Percentiles rank a stretch among this genome's conserved stretches.
phyloP scores from a whole-genome alignment of 1,140 invertebrate genomes.

The Trichonephila clavipes region DNA sequence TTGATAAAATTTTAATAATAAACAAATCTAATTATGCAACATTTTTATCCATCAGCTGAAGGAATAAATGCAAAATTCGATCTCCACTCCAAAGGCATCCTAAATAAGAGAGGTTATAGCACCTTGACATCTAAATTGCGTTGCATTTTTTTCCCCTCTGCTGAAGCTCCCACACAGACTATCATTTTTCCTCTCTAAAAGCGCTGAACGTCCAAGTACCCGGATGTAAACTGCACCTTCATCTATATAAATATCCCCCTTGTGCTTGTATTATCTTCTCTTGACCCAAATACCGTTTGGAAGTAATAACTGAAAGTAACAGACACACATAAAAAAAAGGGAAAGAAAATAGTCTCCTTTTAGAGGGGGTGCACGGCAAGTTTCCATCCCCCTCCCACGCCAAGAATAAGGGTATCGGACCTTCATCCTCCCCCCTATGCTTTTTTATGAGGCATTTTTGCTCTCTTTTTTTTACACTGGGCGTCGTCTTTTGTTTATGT shows the following conservation, averaged over 20 bases:
- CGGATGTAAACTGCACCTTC: slow-evolving; percentile 48
- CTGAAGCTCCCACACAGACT: neutral
- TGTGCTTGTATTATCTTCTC: slow-evolving; percentile 6
- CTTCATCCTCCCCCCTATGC: neutral
- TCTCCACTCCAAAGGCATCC: neutral
- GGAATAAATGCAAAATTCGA: neutral
- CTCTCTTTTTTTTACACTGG: neutral
- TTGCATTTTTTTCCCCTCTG: neutral
- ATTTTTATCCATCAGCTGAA: neutral
- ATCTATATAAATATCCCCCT: slow-evolving; percentile 43
- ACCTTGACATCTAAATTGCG: slow-evolving; percentile 31
- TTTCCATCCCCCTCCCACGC: slow-evolving; percentile 38
- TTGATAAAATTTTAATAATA: neutral
- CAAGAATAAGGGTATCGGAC: slow-evolving; percentile 21
- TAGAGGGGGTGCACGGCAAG: neutral
- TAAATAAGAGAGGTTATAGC: slow-evolving; percentile 28
- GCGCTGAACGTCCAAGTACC: neutral
- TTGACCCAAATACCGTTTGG: slow-evolving; percentile 67
- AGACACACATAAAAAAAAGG: neutral
- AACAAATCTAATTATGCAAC: neutral
- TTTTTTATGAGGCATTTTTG: slow-evolving; percentile 10
- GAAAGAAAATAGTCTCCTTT: neutral
- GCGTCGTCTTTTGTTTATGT: slow-evolving; percentile 45
- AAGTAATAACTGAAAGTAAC: slow-evolving; percentile 51
- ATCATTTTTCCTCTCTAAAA: slow-evolving; percentile 6